phyloP scores from a whole-genome alignment of 2,888 invertebrate genomes.

The Cabera pusaria region DNA sequence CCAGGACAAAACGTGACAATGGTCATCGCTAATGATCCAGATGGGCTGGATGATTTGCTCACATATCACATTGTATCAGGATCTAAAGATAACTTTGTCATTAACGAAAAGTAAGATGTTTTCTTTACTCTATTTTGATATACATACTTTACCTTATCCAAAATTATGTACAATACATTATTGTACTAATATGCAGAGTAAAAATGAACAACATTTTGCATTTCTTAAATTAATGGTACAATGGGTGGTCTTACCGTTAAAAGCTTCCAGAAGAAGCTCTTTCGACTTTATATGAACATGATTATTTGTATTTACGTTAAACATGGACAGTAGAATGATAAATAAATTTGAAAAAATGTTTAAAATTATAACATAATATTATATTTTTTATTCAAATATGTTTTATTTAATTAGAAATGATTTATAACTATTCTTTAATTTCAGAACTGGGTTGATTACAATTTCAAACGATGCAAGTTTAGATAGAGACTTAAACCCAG shows the following conservation, averaged over 20 bases:
- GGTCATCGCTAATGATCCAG: slow-evolving; percentile 90
- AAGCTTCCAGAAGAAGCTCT: too few species aligned
- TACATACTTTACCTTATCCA: too few species aligned
- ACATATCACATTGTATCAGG: slow-evolving; percentile 88
- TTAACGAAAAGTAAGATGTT: slow-evolving; percentile 85
- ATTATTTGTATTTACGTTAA: too few species aligned
- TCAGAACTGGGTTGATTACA: slow-evolving; percentile 86
- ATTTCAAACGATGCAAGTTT: slow-evolving; percentile 88
- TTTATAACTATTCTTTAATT: slow-evolving; percentile 5
- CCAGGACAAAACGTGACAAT: slow-evolving; percentile 87
- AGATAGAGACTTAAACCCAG: slow-evolving; percentile 87
- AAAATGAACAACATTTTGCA: too few species aligned
- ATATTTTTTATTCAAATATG: slow-evolving; percentile 3
- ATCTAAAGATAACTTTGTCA: slow-evolving; percentile 90
- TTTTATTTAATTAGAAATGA: neutral
- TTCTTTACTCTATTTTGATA: neutral
- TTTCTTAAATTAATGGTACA: too few species aligned
- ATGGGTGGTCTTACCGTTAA: too few species aligned
- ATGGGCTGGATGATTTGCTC: slow-evolving; percentile 87
- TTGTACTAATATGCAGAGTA: too few species aligned
- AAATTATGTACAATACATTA: too few species aligned
- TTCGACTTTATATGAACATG: too few species aligned
- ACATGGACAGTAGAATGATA: too few species aligned
- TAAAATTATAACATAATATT: slow-evolving; percentile 4
- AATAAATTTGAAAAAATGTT: too few species aligned